Evolutionary conservation across 1,140 invertebrate genomes (phyloP).

Genomic region (Dysdera silvatica): DNA sequence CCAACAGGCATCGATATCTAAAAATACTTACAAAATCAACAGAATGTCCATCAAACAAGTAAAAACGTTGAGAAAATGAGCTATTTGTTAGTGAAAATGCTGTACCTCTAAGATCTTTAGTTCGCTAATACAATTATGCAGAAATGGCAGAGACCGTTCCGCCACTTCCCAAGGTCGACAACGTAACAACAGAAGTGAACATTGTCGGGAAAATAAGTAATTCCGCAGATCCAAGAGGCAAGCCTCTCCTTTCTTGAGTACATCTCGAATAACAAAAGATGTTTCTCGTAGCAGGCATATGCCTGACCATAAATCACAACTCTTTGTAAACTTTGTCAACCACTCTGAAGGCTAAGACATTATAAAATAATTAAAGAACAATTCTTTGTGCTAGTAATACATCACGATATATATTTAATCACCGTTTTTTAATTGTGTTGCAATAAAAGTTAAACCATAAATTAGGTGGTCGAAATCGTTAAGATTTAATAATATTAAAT

Average conservation of each 20-base stretch:
- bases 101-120: conserved; percentile 65
- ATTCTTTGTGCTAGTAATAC: too few relatives aligned
- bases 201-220: conserved; percentile 89
- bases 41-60: too few relatives aligned
- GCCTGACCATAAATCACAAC: conserved; percentile 72
- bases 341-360: conserved; percentile 69
- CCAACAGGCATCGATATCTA: conserved; percentile 60
- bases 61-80: too few relatives aligned
- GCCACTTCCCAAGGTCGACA: conserved; percentile 63
- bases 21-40: not conserved
- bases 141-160: conserved; percentile 70
- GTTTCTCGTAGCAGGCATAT: conserved; percentile 61
- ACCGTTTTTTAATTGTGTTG: too few relatives aligned
- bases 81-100: too few relatives aligned
- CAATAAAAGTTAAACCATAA: too few relatives aligned
- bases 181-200: conserved; percentile 68
- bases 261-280: conserved; percentile 58
- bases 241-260: conserved; percentile 59
- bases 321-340: conserved; percentile 64
- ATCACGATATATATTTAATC: too few relatives aligned
- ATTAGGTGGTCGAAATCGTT: too few relatives aligned
- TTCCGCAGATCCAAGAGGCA: conserved; percentile 83
- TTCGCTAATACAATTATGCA: conserved; percentile 77
- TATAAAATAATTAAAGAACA: too few relatives aligned
- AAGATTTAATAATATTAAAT: too few relatives aligned